A percentile compares a stretch with the other conserved stretches of the same genome.
phyloP scores from a whole-genome alignment of 2,797 vertebrate species.

The Cynodonichthys magdalenae region DNA sequence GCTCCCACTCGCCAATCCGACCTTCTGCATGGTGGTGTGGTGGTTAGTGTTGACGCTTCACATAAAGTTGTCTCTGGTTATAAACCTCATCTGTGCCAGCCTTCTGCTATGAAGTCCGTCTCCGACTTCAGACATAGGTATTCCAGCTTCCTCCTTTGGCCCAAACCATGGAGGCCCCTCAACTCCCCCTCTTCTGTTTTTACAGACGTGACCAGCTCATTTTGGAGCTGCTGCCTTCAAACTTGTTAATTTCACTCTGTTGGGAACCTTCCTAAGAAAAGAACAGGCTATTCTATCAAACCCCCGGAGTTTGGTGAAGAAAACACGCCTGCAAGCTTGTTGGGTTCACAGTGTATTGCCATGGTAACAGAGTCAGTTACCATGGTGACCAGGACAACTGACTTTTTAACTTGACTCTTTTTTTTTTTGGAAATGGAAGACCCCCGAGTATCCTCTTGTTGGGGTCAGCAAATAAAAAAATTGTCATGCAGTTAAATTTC shows the following conservation, averaged over 20 bases:
- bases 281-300: neutral
- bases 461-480: neutral
- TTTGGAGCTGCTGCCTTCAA: no score
- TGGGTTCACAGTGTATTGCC: neutral
- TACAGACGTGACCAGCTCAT: neutral
- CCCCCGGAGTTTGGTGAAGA: neutral
- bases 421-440: neutral
- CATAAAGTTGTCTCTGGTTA: no score
- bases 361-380: conserved; percentile 5
- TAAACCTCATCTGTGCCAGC: no score
- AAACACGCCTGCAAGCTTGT: neutral
- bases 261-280: conserved; percentile 5
- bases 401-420: neutral
- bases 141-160: no score
- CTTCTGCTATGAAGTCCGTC: no score
- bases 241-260: neutral
- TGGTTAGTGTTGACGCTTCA: no score
- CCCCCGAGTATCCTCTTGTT: neutral
- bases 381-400: conserved; percentile 5
- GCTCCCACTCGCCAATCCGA: no score
- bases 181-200: no score
- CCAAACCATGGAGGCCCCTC: no score
- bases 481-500: neutral
- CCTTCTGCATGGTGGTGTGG: no score
- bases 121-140: no score